Conservation (phyloP, 2,888 invertebrate species). For the Drosophila kuntzei region DNA sequence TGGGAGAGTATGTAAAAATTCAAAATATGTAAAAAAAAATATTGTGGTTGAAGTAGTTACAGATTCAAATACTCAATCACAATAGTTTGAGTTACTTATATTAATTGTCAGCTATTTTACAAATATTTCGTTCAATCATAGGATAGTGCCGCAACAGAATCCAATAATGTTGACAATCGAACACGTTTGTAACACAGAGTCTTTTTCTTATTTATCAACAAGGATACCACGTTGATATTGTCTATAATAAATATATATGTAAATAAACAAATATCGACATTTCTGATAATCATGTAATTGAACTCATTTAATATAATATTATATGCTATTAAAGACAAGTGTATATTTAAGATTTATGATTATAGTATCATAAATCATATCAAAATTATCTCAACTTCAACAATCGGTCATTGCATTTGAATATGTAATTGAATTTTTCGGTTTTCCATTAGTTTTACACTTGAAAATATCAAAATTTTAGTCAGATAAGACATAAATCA, state of each 20-base stretch:
- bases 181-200: neutral
- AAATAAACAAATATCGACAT: too few species aligned
- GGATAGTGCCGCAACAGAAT: neutral
- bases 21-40: constrained; percentile 28
- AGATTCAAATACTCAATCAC: constrained; percentile 69
- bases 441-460: too few species aligned
- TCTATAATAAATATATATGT: neutral
- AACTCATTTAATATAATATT: too few species aligned
- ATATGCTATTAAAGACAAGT: too few species aligned
- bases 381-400: too few species aligned
- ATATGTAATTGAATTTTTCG: too few species aligned
- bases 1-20: constrained; percentile 36
- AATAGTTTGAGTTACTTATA: constrained; percentile 25
- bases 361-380: too few species aligned
- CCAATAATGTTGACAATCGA: neutral
- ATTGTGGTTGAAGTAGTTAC: constrained; percentile 52
- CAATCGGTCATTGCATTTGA: too few species aligned
- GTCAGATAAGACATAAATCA: too few species aligned
- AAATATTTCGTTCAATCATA: neutral
- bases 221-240: neutral
- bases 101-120: constrained; percentile 17
- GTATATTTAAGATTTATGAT: too few species aligned
- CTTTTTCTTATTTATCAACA: neutral
- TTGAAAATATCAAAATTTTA: too few species aligned
- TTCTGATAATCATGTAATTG: too few species aligned